Conservation (phyloP, 2,113 vertebrate genomes). For the Hemichromis elongatus region DNA sequence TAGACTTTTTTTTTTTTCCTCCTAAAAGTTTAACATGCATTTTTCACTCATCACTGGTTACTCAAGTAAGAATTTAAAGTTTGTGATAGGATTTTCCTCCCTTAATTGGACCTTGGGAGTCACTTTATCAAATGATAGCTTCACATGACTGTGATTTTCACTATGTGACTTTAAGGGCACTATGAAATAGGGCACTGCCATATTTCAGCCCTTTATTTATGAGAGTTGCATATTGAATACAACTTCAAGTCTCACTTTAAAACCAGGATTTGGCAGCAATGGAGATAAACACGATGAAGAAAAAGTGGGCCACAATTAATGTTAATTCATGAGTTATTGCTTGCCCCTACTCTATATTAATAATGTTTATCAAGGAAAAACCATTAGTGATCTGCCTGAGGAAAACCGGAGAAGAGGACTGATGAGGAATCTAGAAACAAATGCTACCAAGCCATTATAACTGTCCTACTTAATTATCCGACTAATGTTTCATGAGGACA, state of each 20-base stretch:
- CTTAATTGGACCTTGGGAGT: not conserved
- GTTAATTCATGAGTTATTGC: not conserved
- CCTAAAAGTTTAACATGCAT: not conserved
- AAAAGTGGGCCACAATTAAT: not conserved
- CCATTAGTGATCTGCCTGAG: not conserved
- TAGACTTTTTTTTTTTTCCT: not conserved
- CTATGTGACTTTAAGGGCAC: not conserved
- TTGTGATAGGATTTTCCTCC: not conserved
- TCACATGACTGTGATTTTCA: not conserved
- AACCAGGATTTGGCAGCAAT: not conserved
- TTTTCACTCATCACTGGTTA: not conserved
- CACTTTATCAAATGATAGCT: not conserved
- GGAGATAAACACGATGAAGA: not conserved
- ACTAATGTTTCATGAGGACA: not conserved
- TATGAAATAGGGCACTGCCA: not conserved
- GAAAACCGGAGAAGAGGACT: not conserved
- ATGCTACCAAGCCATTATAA: not conserved
- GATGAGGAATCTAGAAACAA: not conserved
- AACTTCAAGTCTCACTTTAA: not conserved
- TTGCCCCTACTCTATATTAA: slow-evolving; percentile 7
- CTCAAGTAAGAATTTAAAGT: not conserved
- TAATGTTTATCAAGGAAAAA: slow-evolving; percentile 27
- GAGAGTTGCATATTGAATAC: not conserved
- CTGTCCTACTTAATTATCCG: not conserved
- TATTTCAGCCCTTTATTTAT: not conserved